Conservation (phyloP, 2,113 vertebrate genomes). For the Aspidoscelis tigris region DNA sequence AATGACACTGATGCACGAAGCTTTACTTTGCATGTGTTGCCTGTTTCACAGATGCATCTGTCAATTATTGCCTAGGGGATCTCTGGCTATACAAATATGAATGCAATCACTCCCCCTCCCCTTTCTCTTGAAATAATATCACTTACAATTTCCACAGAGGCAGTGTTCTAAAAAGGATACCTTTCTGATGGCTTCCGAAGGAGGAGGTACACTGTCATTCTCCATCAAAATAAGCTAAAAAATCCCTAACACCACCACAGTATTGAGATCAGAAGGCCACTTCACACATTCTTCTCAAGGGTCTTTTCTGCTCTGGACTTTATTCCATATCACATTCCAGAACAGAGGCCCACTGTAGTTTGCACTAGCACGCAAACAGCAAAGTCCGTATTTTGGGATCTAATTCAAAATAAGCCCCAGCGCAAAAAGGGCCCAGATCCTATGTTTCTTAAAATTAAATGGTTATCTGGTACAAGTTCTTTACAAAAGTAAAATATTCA, state of each 20-base stretch:
- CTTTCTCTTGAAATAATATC: neutral
- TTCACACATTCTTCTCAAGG: no score
- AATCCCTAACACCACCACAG: no score
- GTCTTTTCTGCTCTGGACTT: no score
- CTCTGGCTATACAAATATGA: neutral
- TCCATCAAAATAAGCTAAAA: no score
- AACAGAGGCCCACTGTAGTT: no score
- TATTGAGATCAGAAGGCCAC: no score
- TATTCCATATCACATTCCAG: no score
- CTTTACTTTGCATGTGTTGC: neutral
- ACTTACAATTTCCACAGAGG: neutral
- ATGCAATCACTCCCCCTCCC: neutral
- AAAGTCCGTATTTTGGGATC: no score
- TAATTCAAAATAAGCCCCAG: no score
- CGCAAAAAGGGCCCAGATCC: neutral
- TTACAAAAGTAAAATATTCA: neutral
- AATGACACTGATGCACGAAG: neutral
- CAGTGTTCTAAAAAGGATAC: neutral
- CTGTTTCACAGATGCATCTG: neutral
- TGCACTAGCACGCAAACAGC: no score
- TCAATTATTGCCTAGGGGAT: conserved; percentile 1
- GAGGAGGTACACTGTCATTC: neutral
- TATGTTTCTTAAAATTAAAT: neutral
- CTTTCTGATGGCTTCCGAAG: neutral
- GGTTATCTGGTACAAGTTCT: neutral